Evolutionary conservation across 2,797 vertebrate genomes (phyloP), one percentile per base, ranked within the genome.

Genomic region (Echiichthys vipera): DNA sequence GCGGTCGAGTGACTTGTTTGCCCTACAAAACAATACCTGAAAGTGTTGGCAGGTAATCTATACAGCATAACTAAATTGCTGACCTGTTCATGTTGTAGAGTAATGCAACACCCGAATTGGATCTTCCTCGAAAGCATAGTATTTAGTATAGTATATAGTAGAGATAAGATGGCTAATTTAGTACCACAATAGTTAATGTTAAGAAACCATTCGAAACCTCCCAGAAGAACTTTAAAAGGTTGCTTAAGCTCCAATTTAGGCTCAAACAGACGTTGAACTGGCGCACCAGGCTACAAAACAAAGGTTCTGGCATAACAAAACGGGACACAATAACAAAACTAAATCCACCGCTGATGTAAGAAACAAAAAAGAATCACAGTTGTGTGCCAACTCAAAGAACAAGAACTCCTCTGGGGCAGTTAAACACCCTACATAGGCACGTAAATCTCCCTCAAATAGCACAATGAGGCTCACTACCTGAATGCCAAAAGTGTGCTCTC

Each of bases 371-470:
- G 11, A 55, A 50, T n/a, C 25, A 4, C 7, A 30, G 40, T 25
- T 13, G 10, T 3, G 36, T 42, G 58, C 71, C 65, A 79, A 58
- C 10, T 55, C 29, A 11, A 12, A 71, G 30, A 73, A 43, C 25
- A 40, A 20, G n/a, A 56, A 7, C 27, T 46, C 34, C 9, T 10
- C 29, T 18, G 25, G 5, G 53, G 68, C 24, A 40, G 11, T 32
- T 40, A 11, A 68, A 34, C 17, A 34, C 32, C 46, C 15, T 30
- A 58, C n/a, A 58, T 18, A 66, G 51, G 13, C 39, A 36, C 15
- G 1, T 30, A 54, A 54, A 67, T n/a, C 37, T 45, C 25, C 18
- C 20, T 27, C 17, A 29, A 63, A 57, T 15, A 57, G 20, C 58
- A 17, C 4, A 5, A 70, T 18, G 40, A 46, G 2, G 24, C 1